A percentile compares a stretch with the other conserved stretches of the same genome.
Evolutionary conservation across 2,888 invertebrate species (phyloP).

Genomic region (Leptarthrus brevirostris): DNA sequence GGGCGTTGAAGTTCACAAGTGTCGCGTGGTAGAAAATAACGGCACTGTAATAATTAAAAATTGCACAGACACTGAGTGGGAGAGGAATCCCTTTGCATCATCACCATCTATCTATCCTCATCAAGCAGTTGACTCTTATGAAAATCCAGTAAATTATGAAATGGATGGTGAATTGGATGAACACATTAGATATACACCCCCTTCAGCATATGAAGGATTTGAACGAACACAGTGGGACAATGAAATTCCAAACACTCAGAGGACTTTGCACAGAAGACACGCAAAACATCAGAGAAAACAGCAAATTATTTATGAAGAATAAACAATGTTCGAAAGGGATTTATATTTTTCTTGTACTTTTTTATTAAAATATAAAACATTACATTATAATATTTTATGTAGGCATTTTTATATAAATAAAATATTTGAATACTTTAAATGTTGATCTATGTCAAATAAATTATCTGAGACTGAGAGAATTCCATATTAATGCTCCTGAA

Average conservation of each 20-base stretch:
- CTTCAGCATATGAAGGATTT: slow-evolving; percentile 16
- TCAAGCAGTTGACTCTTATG: slow-evolving; percentile 21
- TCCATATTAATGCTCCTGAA: too few species aligned
- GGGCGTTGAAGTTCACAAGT: slow-evolving; percentile 50
- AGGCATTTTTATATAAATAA: too few species aligned
- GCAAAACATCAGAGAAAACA: background rate
- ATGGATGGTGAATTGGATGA: background rate
- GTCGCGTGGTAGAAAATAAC: slow-evolving; percentile 51
- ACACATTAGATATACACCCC: background rate
- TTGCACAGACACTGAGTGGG: slow-evolving; percentile 52
- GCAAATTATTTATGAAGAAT: slow-evolving; percentile 12
- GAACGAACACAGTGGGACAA: slow-evolving; percentile 13
- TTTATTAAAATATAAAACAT: background rate
- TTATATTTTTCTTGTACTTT: background rate
- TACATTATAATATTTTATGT: background rate
- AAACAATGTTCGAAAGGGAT: background rate
- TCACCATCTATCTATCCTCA: slow-evolving; percentile 44
- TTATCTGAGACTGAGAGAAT: too few species aligned
- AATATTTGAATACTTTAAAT: too few species aligned
- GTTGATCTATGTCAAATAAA: too few species aligned
- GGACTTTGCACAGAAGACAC: slow-evolving; percentile 5
- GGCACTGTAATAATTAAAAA: slow-evolving; percentile 51
- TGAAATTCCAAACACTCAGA: background rate
- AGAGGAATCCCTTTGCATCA: slow-evolving; percentile 53
- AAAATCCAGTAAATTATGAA: slow-evolving; percentile 4